These are phyloP conservation scores for Nanorana parkeri DNA, from an alignment of 2,113 vertebrate genomes.

Conservation along the genomic window DNA sequence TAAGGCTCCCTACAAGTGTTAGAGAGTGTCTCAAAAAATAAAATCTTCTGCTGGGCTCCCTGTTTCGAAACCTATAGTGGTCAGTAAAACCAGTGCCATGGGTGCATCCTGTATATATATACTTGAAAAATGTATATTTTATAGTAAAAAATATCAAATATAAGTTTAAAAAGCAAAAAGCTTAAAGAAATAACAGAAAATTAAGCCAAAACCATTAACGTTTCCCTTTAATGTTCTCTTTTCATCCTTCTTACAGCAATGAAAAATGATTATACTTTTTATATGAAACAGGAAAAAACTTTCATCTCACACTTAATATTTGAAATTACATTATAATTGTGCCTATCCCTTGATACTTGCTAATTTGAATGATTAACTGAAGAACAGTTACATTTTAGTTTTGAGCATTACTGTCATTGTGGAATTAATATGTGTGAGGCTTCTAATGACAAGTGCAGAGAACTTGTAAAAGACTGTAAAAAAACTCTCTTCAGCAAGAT, in stretches of 20 bases:
- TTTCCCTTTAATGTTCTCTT: constrained; percentile 25
- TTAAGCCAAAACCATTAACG: too few species aligned
- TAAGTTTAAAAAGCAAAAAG: too few species aligned
- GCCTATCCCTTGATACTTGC: constrained; percentile 62
- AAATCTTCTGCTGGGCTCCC: too few species aligned
- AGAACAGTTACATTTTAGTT: constrained; percentile 71
- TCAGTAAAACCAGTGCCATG: too few species aligned
- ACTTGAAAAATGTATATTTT: too few species aligned
- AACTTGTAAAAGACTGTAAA: constrained; percentile 40
- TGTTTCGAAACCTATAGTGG: too few species aligned
- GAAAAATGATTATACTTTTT: constrained; percentile 26
- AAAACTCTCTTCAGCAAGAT: background rate
- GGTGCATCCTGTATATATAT: too few species aligned
- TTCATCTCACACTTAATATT: constrained; percentile 68
- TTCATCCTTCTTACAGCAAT: constrained; percentile 17
- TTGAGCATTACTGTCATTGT: constrained; percentile 66
- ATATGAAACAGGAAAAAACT: constrained; percentile 60
- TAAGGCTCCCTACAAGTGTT: too few species aligned
- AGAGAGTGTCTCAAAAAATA: too few species aligned
- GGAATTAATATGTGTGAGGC: constrained; percentile 69
- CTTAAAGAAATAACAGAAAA: too few species aligned
- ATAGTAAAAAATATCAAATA: too few species aligned
- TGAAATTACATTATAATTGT: constrained; percentile 67
- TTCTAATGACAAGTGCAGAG: constrained; percentile 64
- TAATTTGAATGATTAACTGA: constrained; percentile 76